Base-by-base conservation (phyloP, 92 coral and sea anemone species). In the Palythoa grandiflora region DNA sequence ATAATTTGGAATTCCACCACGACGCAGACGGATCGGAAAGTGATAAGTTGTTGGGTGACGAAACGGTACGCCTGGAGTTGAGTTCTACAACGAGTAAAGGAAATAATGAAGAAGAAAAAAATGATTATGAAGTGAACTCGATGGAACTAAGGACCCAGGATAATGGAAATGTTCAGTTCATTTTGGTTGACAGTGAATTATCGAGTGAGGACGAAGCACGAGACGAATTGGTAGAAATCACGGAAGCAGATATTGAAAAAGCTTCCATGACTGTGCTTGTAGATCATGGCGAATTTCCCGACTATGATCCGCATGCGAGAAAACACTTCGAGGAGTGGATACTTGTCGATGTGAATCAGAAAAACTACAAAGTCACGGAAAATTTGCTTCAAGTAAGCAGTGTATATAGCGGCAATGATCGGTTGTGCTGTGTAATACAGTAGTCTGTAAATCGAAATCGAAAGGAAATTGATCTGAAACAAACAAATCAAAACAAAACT, bases 241-340 rank as follows among this genome's bases (percentile, higher is more conserved):
- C 86, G 9, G 86, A 81, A 48, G 59, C 73, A 11, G 86, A 81
- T 51, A 66, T 68, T 21, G 86, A 81, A 68, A 81, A 51, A 81
- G 86, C 86, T 39, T 81, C 86, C 61, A 81, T 81, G 86, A 81
- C 47, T 38, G 86, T 81, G 13, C 86, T 81, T 12, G 86, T 81
- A 1, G 86, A 81, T 44, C 75, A 39, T 21, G 75, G 73, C 57
- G 86, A 81, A 28, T 81, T 81, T 81, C 86, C 88, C 1, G 38
- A 52, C 5, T 74, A 71, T n/a, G 79, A 84, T 38, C 88, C 79
- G 17, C 53, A 20, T 2, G 81, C 71, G 39, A 89, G 87, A 72
- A 94, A 94, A 83, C 90, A 84, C 36, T 94, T 87, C 53, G 98
- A 94, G 48, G 98, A 94, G 77, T 94, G 98, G 98, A 90, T 94